Evolutionary conservation across 2,888 invertebrate species (phyloP).

Genomic region (Cremastobaeus sp.): DNA sequence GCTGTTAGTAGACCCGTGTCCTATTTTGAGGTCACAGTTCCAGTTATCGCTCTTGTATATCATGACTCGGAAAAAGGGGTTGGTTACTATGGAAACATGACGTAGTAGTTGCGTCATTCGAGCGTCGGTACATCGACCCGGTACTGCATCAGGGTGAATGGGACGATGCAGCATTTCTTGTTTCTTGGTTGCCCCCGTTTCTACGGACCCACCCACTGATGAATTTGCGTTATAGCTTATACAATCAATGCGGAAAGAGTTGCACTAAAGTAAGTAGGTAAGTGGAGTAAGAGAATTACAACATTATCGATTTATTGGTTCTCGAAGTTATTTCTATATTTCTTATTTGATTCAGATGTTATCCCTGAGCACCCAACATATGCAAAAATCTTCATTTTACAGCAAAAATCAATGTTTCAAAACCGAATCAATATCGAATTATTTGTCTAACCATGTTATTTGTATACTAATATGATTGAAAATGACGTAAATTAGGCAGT

Average conservation of each 20-base stretch:
- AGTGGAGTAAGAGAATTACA: constrained; percentile 50
- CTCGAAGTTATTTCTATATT: constrained; percentile 7
- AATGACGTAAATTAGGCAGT: too few species aligned
- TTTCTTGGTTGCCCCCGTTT: constrained; percentile 66
- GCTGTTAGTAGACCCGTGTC: constrained; percentile 58
- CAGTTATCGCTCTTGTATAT: constrained; percentile 66
- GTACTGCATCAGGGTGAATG: constrained; percentile 67
- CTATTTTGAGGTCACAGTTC: constrained; percentile 73
- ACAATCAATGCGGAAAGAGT: constrained; percentile 53
- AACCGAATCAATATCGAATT: too few species aligned
- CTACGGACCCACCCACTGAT: constrained; percentile 24
- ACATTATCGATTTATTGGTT: constrained; percentile 47
- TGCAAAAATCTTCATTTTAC: too few species aligned
- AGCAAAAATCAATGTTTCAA: too few species aligned
- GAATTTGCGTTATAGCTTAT: constrained; percentile 36
- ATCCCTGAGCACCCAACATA: too few species aligned
- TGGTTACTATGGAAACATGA: constrained; percentile 73
- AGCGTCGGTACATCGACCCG: constrained; percentile 67
- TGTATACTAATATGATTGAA: too few species aligned
- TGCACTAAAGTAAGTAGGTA: constrained; percentile 51
- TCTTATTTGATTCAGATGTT: constrained; percentile 8
- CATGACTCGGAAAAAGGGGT: constrained; percentile 60
- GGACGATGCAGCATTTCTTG: constrained; percentile 64
- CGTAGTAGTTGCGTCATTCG: constrained; percentile 72
- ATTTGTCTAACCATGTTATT: too few species aligned